A percentile compares a stretch with the other conserved stretches of the same genome.
These are phyloP conservation scores for Tetragnatha versicolor DNA, from an alignment of 1,140 invertebrate species.

Conservation along the genomic window DNA sequence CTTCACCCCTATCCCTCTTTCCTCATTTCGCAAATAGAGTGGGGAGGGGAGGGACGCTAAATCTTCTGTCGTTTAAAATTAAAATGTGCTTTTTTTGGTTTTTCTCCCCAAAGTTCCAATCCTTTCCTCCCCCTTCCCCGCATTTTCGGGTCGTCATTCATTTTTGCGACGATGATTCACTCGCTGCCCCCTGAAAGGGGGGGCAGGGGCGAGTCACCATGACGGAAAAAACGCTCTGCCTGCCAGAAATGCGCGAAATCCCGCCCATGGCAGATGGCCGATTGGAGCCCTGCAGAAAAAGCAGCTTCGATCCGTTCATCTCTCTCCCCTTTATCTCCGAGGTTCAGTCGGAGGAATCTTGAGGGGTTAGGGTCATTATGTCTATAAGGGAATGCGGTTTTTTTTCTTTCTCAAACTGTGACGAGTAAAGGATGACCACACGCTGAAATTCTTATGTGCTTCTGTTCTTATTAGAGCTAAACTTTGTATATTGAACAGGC, in stretches of 20 bases:
- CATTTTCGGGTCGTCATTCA: constrained; percentile 44
- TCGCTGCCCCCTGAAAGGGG: constrained; percentile 17
- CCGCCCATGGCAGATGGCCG: constrained; percentile 25
- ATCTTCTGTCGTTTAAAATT: constrained; percentile 51
- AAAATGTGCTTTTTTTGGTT: constrained; percentile 38
- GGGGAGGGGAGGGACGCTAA: constrained; percentile 22
- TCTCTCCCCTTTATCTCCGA: too few species aligned
- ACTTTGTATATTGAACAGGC: too few species aligned
- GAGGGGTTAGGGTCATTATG: too few species aligned
- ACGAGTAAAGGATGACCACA: too few species aligned
- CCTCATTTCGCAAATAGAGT: constrained; percentile 40
- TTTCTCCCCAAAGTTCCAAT: constrained; percentile 36
- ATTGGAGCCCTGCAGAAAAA: too few species aligned
- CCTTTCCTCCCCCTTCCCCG: constrained; percentile 13
- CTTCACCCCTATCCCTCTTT: constrained; percentile 25
- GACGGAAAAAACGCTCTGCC: background rate
- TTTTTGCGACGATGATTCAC: constrained; percentile 52
- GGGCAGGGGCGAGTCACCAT: background rate
- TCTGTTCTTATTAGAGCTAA: too few species aligned
- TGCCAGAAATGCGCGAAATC: constrained; percentile 16
- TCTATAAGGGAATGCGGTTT: too few species aligned
- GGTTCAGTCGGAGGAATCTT: too few species aligned
- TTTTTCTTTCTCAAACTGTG: too few species aligned
- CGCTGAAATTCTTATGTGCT: too few species aligned
- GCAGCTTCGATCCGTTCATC: too few species aligned